Evolutionary conservation across 1,140 invertebrate genomes (phyloP).

Genomic region (Zaprionus lachaisei): DNA sequence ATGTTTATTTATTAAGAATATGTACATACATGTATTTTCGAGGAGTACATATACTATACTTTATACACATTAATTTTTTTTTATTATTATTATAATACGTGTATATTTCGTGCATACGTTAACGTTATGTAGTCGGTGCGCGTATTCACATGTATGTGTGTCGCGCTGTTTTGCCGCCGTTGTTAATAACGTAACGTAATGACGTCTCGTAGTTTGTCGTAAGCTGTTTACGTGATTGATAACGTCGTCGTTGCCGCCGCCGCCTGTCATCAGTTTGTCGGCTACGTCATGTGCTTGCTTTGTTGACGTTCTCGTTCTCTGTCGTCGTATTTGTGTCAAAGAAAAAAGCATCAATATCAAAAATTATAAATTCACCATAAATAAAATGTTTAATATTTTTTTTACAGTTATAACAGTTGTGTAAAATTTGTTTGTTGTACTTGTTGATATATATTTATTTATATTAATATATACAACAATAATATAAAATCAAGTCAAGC

Average conservation of each 20-base stretch:
- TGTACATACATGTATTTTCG: conserved; percentile 8
- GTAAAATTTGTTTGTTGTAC: conserved; percentile 67
- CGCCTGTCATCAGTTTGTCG: conserved; percentile 20
- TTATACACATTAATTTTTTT: conserved; percentile 16
- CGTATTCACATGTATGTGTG: conserved; percentile 34
- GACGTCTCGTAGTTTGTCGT: conserved; percentile 39
- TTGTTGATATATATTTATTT: conserved; percentile 50
- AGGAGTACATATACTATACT: conserved; percentile 11
- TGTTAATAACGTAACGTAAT: conserved; percentile 51
- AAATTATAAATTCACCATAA: conserved; percentile 24
- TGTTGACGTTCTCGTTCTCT: conserved; percentile 28
- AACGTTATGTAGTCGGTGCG: conserved; percentile 39
- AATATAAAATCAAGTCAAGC: conserved; percentile 43
- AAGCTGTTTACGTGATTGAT: conserved; percentile 24
- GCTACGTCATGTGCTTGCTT: conserved; percentile 44
- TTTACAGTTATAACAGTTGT: conserved; percentile 64
- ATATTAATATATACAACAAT: conserved; percentile 34
- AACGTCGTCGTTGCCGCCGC: conserved; percentile 17
- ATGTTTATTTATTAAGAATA: conserved; percentile 9
- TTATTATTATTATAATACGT: conserved; percentile 46
- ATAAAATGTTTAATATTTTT: conserved; percentile 46
- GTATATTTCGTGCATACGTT: conserved; percentile 27
- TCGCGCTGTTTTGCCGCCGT: conserved; percentile 54
- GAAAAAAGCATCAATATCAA: background rate
- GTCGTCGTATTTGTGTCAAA: conserved; percentile 11